Evolutionary conservation across 2,888 invertebrate genomes (phyloP).

Genomic region (Aplocera efformata): DNA sequence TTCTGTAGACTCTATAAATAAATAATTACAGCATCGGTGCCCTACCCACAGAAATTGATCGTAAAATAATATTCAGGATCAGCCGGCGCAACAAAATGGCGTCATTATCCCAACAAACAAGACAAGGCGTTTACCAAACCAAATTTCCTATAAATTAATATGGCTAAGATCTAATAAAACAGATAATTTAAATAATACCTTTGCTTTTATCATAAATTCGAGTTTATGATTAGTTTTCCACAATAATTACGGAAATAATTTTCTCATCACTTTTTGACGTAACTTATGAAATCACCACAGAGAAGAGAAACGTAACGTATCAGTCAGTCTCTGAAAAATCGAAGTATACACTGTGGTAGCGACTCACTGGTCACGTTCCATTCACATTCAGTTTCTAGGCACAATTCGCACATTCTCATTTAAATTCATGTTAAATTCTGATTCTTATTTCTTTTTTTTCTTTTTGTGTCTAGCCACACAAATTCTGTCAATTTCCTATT

Average conservation of each 20-base stretch:
- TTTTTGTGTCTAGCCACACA: no score
- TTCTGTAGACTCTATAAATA: slow-evolving; percentile 29
- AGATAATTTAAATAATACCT: slow-evolving; percentile 33
- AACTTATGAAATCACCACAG: slow-evolving; percentile 39
- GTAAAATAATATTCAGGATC: slow-evolving; percentile 68
- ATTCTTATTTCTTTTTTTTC: no score
- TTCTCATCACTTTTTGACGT: slow-evolving; percentile 73
- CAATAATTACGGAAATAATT: slow-evolving; percentile 59
- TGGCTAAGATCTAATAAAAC: background rate
- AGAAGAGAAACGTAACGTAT: no score
- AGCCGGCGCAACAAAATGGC: slow-evolving; percentile 81
- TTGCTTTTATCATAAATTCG: slow-evolving; percentile 50
- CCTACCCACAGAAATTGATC: slow-evolving; percentile 46
- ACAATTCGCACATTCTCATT: no score
- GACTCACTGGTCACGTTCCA: no score
- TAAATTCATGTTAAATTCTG: no score
- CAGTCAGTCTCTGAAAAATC: no score
- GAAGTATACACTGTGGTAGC: no score
- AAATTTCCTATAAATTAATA: background rate
- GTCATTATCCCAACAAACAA: slow-evolving; percentile 74
- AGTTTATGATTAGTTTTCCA: slow-evolving; percentile 50
- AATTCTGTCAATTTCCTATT: no score
- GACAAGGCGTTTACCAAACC: slow-evolving; percentile 39
- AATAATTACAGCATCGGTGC: slow-evolving; percentile 36
- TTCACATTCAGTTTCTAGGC: no score